Evolutionary conservation across 1,140 invertebrate species (phyloP), one percentile per base, ranked within the genome.

Genomic region (Formica selysi): DNA sequence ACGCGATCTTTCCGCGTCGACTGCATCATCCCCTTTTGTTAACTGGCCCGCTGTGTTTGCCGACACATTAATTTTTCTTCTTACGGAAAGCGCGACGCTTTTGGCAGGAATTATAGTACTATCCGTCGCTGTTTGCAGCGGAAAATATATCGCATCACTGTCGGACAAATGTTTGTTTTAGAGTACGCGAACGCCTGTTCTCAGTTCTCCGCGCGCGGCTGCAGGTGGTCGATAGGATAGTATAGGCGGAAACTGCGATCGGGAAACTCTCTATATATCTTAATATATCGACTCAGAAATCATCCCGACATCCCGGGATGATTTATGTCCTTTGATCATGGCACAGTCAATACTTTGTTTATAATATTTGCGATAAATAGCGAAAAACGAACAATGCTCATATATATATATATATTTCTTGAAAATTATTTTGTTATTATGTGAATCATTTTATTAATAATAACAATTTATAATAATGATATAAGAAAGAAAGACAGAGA

Each of bases 71-170:
- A 83, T 74, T 83, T 83, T 83, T 83, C 79, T 83, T 13, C 79
- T 83, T 74, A 73, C 38, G 48, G 64, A 22, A 22, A 57, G 57
- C 79, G 68, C 67, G 54, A 81, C 54, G 67, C 51, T 81, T 81
- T 73, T 68, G 67, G 79, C 79, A 74, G 79, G 68, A 83, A 83
- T 83, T 83, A 32, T 32, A 32, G 32, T 32, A 83, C 54, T 83
- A 74, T 74, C 54, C 57, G 68, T 83, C 38, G 79, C 38, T 83
- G 79, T 83, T 83, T 74, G 79, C 54, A 61, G 57, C 54, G 38
- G 54, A 83, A 83, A 73, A 83, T 83, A 83, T 83, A 83, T 83
- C 68, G 68, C 79, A 83, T 83, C 79, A 83, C 79, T 74, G 79
- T 44, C 79, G 68, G 38, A 73, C 65, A 83, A 83, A 83, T 83